Conservation (phyloP, 2,797 vertebrate genomes). For the Syndactyla subalaris region DNA sequence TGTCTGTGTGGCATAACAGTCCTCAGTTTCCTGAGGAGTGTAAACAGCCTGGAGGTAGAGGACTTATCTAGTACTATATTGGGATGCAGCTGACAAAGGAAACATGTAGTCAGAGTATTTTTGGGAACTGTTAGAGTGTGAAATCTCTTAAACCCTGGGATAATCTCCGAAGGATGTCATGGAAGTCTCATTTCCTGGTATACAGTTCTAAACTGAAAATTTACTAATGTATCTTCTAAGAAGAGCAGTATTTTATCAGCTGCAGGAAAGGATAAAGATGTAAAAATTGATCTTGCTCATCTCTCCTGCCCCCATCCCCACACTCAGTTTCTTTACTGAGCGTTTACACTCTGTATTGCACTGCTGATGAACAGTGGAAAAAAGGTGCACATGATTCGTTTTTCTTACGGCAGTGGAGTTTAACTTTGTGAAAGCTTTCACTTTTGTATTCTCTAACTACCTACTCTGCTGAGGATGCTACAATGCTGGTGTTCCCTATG, state of each 20-base stretch:
- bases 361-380: background rate
- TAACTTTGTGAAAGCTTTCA: background rate
- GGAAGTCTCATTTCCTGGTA: background rate
- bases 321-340: background rate
- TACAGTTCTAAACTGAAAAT: background rate
- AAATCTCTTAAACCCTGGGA: slow-evolving; percentile 43
- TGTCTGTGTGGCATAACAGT: background rate
- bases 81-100: slow-evolving; percentile 13
- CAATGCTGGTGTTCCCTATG: background rate
- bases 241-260: background rate
- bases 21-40: background rate
- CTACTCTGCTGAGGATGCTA: background rate
- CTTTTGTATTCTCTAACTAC: background rate
- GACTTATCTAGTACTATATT: background rate
- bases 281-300: slow-evolving; percentile 1
- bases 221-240: background rate
- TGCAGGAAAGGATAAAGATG: background rate
- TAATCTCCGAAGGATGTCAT: background rate
- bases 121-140: background rate
- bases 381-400: background rate
- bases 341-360: background rate
- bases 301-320: accelerated
- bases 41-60: slow-evolving; percentile 3
- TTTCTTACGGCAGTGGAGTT: background rate
- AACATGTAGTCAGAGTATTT: background rate